phyloP scores from a whole-genome alignment of 2,888 invertebrate species.

The Ormyrus labotus region DNA sequence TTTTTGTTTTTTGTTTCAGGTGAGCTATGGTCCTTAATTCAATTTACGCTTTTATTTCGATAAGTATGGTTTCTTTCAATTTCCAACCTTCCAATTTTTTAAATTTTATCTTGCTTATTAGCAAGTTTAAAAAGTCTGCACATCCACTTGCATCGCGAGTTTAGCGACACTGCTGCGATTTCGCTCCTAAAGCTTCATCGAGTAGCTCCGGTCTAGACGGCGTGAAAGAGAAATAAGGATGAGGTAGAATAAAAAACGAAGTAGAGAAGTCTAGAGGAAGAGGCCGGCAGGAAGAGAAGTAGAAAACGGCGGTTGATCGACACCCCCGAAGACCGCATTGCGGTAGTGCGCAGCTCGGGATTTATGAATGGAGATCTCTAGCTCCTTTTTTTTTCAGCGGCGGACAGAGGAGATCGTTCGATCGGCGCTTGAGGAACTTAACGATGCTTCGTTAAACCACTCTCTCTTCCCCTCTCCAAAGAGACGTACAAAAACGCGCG shows the following conservation, averaged over 20 bases:
- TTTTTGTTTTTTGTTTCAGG: too few species aligned
- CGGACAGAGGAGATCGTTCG: conserved; percentile 60
- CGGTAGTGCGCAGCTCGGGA: conserved; percentile 49
- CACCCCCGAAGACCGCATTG: conserved; percentile 52
- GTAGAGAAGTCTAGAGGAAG: conserved; percentile 6
- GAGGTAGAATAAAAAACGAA: conserved; percentile 24
- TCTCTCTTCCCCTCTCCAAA: conserved; percentile 53
- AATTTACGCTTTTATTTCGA: too few species aligned
- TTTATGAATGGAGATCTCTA: conserved; percentile 59
- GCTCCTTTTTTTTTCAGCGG: neutral
- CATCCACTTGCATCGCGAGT: neutral
- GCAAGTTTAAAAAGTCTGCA: neutral
- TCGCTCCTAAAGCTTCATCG: conserved; percentile 1
- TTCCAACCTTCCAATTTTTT: too few species aligned
- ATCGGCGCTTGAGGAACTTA: conserved; percentile 66
- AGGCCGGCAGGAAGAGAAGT: too few species aligned
- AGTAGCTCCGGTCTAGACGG: neutral
- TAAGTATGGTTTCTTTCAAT: too few species aligned
- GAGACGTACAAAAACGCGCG: conserved; percentile 56
- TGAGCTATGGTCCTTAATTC: too few species aligned
- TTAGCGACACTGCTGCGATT: too few species aligned
- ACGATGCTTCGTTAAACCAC: conserved; percentile 70
- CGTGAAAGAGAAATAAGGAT: conserved; percentile 15
- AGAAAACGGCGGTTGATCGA: conserved; percentile 44
- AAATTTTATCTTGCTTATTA: neutral